phyloP scores from a whole-genome alignment of 2,797 vertebrate genomes.

The Intellagama lesueurii region DNA sequence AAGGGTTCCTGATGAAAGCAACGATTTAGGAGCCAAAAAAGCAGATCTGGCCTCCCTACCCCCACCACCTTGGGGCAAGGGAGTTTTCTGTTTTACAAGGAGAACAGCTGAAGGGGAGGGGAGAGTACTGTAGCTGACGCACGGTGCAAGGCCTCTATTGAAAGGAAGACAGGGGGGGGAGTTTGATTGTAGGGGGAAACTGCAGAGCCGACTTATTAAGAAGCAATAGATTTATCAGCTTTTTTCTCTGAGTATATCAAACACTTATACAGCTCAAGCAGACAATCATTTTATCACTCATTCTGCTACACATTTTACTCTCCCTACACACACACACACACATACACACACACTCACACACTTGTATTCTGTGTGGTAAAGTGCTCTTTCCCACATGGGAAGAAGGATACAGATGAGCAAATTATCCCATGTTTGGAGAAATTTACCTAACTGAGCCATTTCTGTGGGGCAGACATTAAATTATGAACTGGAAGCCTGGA shows the following conservation, averaged over 20 bases:
- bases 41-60: conserved; percentile 6
- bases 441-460: neutral
- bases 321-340: neutral
- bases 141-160: neutral
- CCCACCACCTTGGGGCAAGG: neutral
- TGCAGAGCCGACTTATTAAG: neutral
- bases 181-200: neutral
- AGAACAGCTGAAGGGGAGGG: neutral
- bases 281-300: too few species aligned
- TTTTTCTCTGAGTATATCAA: neutral
- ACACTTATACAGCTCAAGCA: neutral
- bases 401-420: neutral
- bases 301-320: neutral
- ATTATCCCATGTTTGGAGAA: neutral
- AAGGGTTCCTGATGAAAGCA: conserved; percentile 49
- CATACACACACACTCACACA: neutral
- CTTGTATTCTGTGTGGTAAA: neutral
- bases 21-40: conserved; percentile 57
- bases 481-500: too few species aligned
- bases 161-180: neutral
- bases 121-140: neutral
- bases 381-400: neutral
- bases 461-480: neutral
- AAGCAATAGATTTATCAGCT: neutral
- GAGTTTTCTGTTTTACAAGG: conserved; percentile 18